These are phyloP conservation scores for Trichogramma pretiosum DNA, from an alignment of 1,140 invertebrate species.

Conservation along the genomic window DNA sequence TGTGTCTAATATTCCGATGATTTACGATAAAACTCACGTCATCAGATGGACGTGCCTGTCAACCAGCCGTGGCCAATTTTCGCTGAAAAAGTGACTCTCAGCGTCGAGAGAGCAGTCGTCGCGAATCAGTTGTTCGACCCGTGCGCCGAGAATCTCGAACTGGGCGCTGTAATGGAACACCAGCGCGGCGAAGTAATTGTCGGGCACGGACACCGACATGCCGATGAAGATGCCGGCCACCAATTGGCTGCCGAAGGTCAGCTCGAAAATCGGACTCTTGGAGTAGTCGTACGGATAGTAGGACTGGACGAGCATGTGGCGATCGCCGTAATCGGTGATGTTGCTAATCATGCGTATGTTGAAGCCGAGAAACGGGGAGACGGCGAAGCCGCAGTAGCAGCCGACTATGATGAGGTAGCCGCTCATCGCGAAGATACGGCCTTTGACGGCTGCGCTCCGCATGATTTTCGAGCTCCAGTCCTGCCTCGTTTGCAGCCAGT, in stretches of 20 bases:
- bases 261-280: not conserved
- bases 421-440: not conserved
- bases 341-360: not conserved
- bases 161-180: slow-evolving; percentile 6
- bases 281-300: slow-evolving; percentile 7
- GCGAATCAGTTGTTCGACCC: not conserved
- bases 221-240: not conserved
- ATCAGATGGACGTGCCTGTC: slow-evolving; percentile 6
- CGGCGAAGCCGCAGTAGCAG: not conserved
- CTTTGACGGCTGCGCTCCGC: not conserved
- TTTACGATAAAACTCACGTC: not conserved
- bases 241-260: not conserved
- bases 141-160: not conserved
- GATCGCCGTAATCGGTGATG: slow-evolving; percentile 3
- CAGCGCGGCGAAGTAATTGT: slow-evolving; percentile 6
- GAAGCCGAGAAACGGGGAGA: not conserved
- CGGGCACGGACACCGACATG: not conserved
- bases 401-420: not conserved
- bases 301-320: not conserved
- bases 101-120: too few relatives aligned
- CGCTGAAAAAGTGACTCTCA: too few relatives aligned
- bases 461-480: slow-evolving; percentile 1
- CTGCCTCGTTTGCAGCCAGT: not conserved
- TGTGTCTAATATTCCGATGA: not conserved
- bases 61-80: too few relatives aligned